Conservation (phyloP, 1,140 invertebrate species). For the Drosophila suzukii region DNA sequence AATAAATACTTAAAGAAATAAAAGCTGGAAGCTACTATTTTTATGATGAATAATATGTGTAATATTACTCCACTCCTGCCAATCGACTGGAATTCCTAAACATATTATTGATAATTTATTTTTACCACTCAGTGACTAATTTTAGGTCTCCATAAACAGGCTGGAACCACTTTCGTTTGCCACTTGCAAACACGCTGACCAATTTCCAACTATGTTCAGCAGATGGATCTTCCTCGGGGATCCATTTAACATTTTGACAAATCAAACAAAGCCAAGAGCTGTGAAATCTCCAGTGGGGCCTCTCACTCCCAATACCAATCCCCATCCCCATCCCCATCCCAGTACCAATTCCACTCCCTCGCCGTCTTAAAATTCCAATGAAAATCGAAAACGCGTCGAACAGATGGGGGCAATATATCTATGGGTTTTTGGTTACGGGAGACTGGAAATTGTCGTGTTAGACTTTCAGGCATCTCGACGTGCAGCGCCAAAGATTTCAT, state of each 20-base stretch:
- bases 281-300: conserved; percentile 43
- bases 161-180: conserved; percentile 42
- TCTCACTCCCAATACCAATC: background rate
- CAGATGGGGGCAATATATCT: conserved; percentile 28
- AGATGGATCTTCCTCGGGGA: conserved; percentile 30
- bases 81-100: no score
- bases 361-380: conserved; percentile 63
- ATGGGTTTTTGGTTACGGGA: conserved; percentile 49
- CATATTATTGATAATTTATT: no score
- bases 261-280: conserved; percentile 59
- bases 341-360: background rate
- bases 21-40: no score
- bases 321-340: background rate
- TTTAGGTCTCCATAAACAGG: conserved; percentile 4
- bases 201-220: conserved; percentile 24
- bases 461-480: conserved; percentile 80
- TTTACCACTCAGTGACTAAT: background rate
- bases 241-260: conserved; percentile 55
- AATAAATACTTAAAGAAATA: no score
- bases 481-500: conserved; percentile 77
- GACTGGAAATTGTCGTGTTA: conserved; percentile 75
- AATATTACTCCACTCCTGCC: no score
- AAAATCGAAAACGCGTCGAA: conserved; percentile 71
- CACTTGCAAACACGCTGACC: conserved; percentile 26
- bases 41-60: no score